Evolutionary conservation across 2,888 invertebrate species (phyloP), one percentile per base, ranked within the genome.

Genomic region (Melinaea menophilus): DNA sequence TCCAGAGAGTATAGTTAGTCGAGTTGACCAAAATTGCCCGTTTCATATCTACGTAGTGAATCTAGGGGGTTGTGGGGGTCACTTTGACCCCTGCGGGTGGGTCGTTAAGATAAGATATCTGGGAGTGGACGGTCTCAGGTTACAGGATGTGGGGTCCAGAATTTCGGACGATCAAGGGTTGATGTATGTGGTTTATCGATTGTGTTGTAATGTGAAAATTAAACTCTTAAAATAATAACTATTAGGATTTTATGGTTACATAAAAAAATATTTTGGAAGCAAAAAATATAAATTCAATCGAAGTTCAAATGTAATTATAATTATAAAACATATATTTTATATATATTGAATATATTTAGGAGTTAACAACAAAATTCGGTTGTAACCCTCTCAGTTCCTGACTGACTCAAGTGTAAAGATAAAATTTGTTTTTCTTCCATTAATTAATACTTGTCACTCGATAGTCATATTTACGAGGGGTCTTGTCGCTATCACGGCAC

Each of bases 31-130:
- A 86, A 86, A 86, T 85, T 84, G 80, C 78, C 85, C 81, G 77
- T 82, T 81, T 78, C 83, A 82, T 87, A 87, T 87, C 88, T 76
- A 68, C 68, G 65, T 72, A 72, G 75, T 69, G 78, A 77, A 79
- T 82, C 85, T 77, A 74, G 71, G 72, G 73, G 70, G 69, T 70
- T 69, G 62, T 65, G 71, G 72, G 73, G 70, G 69, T 70, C 69
- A 63, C 66, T 66, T 48, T 56, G 64, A 66, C 71, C 70, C 73
- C 69, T 69, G 70, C 70, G 70, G 72, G 77, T 78, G 76, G 80
- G 81, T 81, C 83, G 88, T 89, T 88, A 84, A 89, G 89, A 89
- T 90, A 90, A 88, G 82, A 79, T 84, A 85, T 87, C 86, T 83
- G 70, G 72, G 75, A 77, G 80, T 84, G 86, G 87, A 86, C 86